Evolutionary conservation across 2,113 vertebrate genomes (phyloP), one percentile per base, ranked within the genome.

Genomic region (Cinclus mexicanus): DNA sequence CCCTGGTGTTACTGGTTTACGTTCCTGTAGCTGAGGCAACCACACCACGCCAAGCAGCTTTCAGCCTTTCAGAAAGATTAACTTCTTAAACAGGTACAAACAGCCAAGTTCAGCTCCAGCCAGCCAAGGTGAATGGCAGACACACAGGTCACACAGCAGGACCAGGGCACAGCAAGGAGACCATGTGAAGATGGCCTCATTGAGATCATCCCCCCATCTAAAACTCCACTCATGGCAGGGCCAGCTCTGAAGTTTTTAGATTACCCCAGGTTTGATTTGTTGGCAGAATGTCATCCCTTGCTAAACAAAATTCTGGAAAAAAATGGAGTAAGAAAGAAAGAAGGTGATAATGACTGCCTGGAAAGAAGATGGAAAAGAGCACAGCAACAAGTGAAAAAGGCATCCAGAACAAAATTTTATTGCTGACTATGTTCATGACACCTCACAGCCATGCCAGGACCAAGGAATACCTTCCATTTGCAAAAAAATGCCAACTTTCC

Each of bases 81-180:
- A 89, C 86, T 79, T 89, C 91, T 96, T 78, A 71, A 95, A 92
- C 6, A 9, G 87, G 78, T 74, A 94, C 28, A 56, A 93, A 90
- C 2, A 9, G 81, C 84, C 93, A 95, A 83, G 63, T 56, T 60
- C 60, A 50, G 86, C 82, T 71, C 35, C 75, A 93, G 69, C 37
- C 71, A 69, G 78, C 52, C 35, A 44, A 63, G 67, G 82, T 52
- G 80, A 84, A 37, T 3, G 15, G 75, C 15, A 6, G 49, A 33
- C 44, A 63, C 64, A 41, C 19, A 65, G 8, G 39, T 23, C 60
- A 22, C 0, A 9, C 31, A 55, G 53, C 29, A 55, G 4, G 87
- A 49, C 17, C 61, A 44, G 44, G 56, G 59, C 46, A 52, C 10
- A 47, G 87, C 50, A 55, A 46, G 44, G 21, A 75, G 39, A 42